Conservation (phyloP, 2,888 invertebrate genomes). For the Parascotia fuliginaria region DNA sequence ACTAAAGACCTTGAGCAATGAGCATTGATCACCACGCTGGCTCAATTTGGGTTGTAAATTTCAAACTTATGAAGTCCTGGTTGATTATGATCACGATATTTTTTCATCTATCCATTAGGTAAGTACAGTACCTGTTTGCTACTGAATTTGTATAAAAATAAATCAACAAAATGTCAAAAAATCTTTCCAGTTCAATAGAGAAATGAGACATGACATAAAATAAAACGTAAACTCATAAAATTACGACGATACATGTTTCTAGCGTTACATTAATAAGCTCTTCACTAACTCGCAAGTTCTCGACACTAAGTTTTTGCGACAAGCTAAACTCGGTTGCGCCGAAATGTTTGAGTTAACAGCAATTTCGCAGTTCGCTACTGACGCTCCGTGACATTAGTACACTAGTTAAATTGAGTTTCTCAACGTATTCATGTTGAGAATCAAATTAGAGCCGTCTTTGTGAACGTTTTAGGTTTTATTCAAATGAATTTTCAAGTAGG, state of each 20-base stretch:
- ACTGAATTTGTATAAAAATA: too few species aligned
- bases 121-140: too few species aligned
- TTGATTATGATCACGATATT: too few species aligned
- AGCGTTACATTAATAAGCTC: slow-evolving; percentile 18
- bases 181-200: too few species aligned
- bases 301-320: slow-evolving; percentile 73
- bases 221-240: not conserved
- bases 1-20: too few species aligned
- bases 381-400: slow-evolving; percentile 44
- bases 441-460: slow-evolving; percentile 40
- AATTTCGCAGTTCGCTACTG: slow-evolving; percentile 57
- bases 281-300: slow-evolving; percentile 30
- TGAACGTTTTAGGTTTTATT: slow-evolving; percentile 16
- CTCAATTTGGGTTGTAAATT: too few species aligned
- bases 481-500: slow-evolving; percentile 3
- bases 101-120: too few species aligned
- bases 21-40: too few species aligned
- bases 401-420: slow-evolving; percentile 52
- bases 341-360: slow-evolving; percentile 65
- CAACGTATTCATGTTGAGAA: slow-evolving; percentile 40
- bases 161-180: too few species aligned
- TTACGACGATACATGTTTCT: slow-evolving; percentile 4
- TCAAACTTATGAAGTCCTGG: too few species aligned
- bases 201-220: too few species aligned
- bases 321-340: slow-evolving; percentile 63